These are phyloP conservation scores for Aleiodes alternator DNA, from an alignment of 2,888 invertebrate species.

Conservation along the genomic window DNA sequence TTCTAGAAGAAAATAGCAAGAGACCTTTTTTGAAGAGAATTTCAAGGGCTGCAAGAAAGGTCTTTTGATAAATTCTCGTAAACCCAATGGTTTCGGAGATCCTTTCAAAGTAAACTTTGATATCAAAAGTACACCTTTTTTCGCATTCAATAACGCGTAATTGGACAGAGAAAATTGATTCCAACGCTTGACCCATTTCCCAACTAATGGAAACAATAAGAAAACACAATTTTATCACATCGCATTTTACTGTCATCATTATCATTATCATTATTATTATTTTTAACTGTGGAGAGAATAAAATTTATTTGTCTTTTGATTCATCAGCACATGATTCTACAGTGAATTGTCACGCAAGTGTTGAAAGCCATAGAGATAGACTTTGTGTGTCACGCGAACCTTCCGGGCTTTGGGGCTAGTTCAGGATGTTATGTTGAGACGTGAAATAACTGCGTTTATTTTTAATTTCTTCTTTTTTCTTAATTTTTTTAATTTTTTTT, in stretches of 20 bases:
- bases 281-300: constrained; percentile 20
- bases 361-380: constrained; percentile 32
- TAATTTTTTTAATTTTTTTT: constrained; percentile 1
- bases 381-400: constrained; percentile 25
- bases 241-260: not conserved
- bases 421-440: not conserved
- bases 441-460: constrained; percentile 19
- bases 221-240: constrained; percentile 20
- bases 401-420: not conserved
- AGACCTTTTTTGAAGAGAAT: too few species aligned
- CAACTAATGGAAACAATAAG: constrained; percentile 5
- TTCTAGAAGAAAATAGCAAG: constrained; percentile 1
- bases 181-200: too few species aligned
- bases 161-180: too few species aligned
- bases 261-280: not conserved
- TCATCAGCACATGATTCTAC: constrained; percentile 29
- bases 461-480: constrained; percentile 1
- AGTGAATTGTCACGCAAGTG: constrained; percentile 30
- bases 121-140: too few species aligned
- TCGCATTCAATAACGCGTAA: not conserved
- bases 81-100: too few species aligned
- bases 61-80: too few species aligned
- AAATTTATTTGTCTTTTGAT: constrained; percentile 36
- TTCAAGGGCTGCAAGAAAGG: too few species aligned
- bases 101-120: too few species aligned